Conservation (phyloP, 1,140 invertebrate genomes). For the Amphibalanus amphitrite region DNA sequence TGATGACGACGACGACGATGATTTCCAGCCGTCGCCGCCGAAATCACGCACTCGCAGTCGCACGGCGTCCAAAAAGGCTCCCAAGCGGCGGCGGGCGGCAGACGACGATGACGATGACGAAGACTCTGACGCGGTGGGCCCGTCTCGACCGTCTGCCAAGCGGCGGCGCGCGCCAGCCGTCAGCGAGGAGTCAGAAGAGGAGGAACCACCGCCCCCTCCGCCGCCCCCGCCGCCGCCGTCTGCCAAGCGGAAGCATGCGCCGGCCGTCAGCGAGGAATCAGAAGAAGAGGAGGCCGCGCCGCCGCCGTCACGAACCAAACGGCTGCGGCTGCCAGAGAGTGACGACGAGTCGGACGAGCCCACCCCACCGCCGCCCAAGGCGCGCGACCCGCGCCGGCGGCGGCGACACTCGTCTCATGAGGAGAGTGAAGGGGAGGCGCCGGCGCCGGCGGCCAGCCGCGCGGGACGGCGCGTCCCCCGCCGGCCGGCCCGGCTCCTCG, state of each 20-base stretch:
- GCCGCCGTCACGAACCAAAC: conserved; percentile 8
- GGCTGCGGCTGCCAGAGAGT: no score
- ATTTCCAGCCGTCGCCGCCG: not conserved
- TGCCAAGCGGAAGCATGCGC: conserved; percentile 6
- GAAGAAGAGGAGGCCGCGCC: conserved; percentile 9
- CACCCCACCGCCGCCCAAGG: no score
- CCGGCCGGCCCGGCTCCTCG: conserved; percentile 14
- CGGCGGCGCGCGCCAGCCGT: not conserved
- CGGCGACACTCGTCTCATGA: no score
- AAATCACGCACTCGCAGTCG: not conserved
- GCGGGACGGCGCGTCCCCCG: not conserved
- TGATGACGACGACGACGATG: not conserved
- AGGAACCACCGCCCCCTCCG: no score
- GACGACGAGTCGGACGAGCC: no score
- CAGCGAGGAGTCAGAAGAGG: conserved; percentile 16
- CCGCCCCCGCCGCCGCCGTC: not conserved
- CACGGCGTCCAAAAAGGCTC: not conserved
- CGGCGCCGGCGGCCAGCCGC: no score
- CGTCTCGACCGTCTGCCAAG: not conserved
- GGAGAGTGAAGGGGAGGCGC: no score
- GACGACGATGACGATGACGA: conserved; percentile 13
- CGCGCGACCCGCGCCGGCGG: no score
- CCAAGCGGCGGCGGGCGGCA: not conserved
- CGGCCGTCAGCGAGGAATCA: conserved; percentile 7
- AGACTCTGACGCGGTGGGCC: conserved; percentile 14